Evolutionary conservation across 2,113 vertebrate species (phyloP).

Genomic region (Rissa tridactyla): DNA sequence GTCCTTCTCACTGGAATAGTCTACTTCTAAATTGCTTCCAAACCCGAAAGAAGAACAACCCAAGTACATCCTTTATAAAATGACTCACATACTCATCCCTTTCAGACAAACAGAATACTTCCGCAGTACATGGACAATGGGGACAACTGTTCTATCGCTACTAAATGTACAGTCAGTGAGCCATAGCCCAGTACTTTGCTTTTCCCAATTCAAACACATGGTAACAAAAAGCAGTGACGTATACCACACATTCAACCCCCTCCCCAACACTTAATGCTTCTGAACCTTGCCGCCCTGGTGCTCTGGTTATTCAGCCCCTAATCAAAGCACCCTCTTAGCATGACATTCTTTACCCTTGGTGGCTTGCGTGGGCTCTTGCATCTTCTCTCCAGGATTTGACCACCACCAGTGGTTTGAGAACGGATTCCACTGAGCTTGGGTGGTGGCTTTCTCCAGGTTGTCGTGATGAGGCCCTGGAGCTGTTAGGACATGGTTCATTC

Average conservation of each 20-base stretch:
- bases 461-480: background rate
- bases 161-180: rapidly evolving
- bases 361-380: background rate
- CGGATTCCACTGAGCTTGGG: background rate
- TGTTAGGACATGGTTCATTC: constrained; percentile 4
- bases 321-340: background rate
- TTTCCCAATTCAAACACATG: rapidly evolving
- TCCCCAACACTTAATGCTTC: background rate
- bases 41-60: background rate
- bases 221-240: background rate
- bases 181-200: background rate
- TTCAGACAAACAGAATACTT: background rate
- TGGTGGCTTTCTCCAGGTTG: background rate
- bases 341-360: constrained; percentile 10
- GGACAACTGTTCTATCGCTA: background rate
- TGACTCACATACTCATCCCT: background rate
- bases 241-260: background rate
- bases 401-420: background rate
- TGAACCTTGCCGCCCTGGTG: background rate
- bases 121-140: rapidly evolving
- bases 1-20: background rate
- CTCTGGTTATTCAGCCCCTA: background rate
- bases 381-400: background rate
- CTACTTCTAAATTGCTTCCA: background rate
- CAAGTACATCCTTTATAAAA: background rate